Conservation (phyloP, 2,888 invertebrate genomes). For the Elegia similella region DNA sequence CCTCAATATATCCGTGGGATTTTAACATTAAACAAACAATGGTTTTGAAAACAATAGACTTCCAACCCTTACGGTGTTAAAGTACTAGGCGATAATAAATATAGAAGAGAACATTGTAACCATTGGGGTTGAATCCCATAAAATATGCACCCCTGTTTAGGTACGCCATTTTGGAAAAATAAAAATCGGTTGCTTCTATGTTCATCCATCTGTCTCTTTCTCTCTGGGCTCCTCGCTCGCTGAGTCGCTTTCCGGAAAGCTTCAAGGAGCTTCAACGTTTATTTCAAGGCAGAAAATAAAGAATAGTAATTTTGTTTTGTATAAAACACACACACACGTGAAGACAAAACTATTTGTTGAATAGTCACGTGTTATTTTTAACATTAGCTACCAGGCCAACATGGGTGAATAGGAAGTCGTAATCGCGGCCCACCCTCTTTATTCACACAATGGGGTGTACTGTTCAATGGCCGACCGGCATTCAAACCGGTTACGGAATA, state of each 20-base stretch:
- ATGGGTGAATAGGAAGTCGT: slow-evolving; percentile 24
- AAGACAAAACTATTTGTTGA: not conserved
- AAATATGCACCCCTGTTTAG: not conserved
- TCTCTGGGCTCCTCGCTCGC: too few relatives aligned
- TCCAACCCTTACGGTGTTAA: slow-evolving; percentile 59
- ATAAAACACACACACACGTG: not conserved
- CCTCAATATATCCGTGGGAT: too few relatives aligned
- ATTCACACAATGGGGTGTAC: slow-evolving; percentile 14
- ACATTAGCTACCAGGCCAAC: slow-evolving; percentile 26
- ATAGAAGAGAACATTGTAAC: slow-evolving; percentile 39
- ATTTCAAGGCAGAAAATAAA: too few relatives aligned
- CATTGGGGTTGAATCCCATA: slow-evolving; percentile 31
- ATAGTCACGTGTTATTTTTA: slow-evolving; percentile 26
- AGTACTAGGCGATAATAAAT: slow-evolving; percentile 63
- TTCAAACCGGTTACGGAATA: slow-evolving; percentile 1
- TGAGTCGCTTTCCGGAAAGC: too few relatives aligned
- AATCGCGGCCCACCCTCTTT: slow-evolving; percentile 18
- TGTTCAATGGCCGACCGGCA: not conserved
- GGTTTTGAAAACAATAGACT: slow-evolving; percentile 41
- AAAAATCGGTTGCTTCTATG: not conserved
- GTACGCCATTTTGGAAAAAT: not conserved
- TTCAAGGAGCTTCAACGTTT: too few relatives aligned
- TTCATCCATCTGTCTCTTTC: too few relatives aligned
- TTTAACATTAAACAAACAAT: too few relatives aligned
- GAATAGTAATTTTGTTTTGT: too few relatives aligned